These are phyloP conservation scores for Troides aeacus DNA, from an alignment of 2,888 invertebrate genomes.

Conservation along the genomic window DNA sequence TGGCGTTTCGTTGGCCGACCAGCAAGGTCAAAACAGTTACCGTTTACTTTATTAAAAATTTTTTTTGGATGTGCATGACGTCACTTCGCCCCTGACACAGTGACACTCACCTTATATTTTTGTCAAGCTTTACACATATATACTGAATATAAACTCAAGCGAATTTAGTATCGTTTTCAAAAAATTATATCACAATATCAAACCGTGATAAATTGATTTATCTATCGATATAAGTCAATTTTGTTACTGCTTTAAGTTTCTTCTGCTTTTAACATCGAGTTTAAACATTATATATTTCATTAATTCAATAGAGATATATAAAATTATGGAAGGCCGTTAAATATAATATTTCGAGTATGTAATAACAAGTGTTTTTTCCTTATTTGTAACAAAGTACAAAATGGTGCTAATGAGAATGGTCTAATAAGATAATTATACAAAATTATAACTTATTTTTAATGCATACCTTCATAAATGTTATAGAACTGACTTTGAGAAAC, in stretches of 20 bases:
- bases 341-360: neutral
- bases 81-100: neutral
- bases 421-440: neutral
- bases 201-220: no score
- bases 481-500: neutral
- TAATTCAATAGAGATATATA: no score
- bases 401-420: neutral
- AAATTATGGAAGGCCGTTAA: neutral
- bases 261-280: neutral
- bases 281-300: neutral
- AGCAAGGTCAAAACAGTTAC: neutral
- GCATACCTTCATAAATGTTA: neutral
- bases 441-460: neutral
- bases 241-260: neutral
- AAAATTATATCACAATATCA: no score
- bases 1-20: neutral
- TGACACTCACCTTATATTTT: neutral
- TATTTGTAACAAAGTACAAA: neutral
- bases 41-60: neutral
- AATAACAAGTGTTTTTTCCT: neutral
- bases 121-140: neutral
- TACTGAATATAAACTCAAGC: neutral
- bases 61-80: slow-evolving; percentile 2
- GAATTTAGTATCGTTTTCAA: no score
- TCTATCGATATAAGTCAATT: no score